Evolutionary conservation across 1,140 invertebrate species (phyloP).

Genomic region (Potamilus streckersoni): DNA sequence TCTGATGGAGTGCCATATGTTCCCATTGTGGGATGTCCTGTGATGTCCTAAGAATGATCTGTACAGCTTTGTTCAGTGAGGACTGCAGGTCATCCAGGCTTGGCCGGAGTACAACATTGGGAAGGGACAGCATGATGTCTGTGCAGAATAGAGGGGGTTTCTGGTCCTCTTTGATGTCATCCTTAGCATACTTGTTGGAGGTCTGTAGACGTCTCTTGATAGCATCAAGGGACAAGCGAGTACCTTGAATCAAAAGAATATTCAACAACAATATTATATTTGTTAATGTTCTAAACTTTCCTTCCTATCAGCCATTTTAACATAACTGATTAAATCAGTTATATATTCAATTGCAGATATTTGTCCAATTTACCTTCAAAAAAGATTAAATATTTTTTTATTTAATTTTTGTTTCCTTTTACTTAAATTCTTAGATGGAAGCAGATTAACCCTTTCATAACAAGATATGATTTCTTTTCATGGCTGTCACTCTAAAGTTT

Average conservation of each 20-base stretch:
- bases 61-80: conserved; percentile 77
- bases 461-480: too few species aligned
- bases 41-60: conserved; percentile 66
- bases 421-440: too few species aligned
- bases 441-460: too few species aligned
- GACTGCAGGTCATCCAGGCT: conserved; percentile 93
- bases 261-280: too few species aligned
- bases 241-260: conserved; percentile 42
- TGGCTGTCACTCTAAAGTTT: too few species aligned
- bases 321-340: too few species aligned
- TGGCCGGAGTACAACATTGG: conserved; percentile 87
- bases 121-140: conserved; percentile 85
- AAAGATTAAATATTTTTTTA: too few species aligned
- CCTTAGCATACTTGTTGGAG: conserved; percentile 59
- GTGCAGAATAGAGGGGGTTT: conserved; percentile 63
- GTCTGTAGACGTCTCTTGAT: conserved; percentile 67
- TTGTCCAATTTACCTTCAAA: too few species aligned
- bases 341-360: too few species aligned
- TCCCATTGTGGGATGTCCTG: conserved; percentile 67
- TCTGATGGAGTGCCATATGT: conserved; percentile 63
- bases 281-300: too few species aligned
- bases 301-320: too few species aligned
- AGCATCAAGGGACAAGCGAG: conserved; percentile 64
- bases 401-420: too few species aligned
- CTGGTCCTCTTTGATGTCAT: conserved; percentile 53